Evolutionary conservation across 1,140 invertebrate genomes (phyloP).

Genomic region (Chironomus tepperi): DNA sequence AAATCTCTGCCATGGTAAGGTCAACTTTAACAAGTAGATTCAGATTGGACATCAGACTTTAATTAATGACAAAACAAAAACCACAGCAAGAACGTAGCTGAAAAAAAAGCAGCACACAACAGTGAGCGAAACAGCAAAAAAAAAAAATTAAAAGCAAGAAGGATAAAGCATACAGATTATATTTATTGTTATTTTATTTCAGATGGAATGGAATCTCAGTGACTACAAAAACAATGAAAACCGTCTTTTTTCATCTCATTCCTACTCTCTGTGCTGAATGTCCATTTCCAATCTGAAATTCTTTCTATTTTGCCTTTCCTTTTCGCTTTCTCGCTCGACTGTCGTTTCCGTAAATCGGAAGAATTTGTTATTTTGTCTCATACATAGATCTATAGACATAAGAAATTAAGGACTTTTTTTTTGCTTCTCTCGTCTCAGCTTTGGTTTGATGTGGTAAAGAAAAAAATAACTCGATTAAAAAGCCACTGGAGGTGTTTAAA

Average conservation of each 20-base stretch:
- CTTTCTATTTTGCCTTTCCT: background rate
- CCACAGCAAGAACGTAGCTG: background rate
- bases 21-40: background rate
- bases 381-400: constrained; percentile 3
- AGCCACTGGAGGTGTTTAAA: too few species aligned
- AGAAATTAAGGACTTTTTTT: background rate
- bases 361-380: constrained; percentile 6
- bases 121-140: background rate
- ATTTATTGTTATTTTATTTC: constrained; percentile 20
- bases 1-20: too few species aligned
- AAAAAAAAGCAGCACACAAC: background rate
- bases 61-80: constrained; percentile 13
- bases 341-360: background rate
- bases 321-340: too few species aligned
- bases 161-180: background rate
- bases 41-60: constrained; percentile 20
- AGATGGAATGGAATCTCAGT: background rate
- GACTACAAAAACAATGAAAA: too few species aligned
- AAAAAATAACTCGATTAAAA: too few species aligned
- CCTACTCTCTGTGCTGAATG: background rate
- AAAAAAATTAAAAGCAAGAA: too few species aligned
- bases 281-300: background rate
- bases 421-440: background rate
- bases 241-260: too few species aligned
- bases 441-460: too few species aligned